These are phyloP conservation scores for Cynopterus sphinx DNA, from an alignment of 2,797 vertebrate species.

Conservation along the genomic window DNA sequence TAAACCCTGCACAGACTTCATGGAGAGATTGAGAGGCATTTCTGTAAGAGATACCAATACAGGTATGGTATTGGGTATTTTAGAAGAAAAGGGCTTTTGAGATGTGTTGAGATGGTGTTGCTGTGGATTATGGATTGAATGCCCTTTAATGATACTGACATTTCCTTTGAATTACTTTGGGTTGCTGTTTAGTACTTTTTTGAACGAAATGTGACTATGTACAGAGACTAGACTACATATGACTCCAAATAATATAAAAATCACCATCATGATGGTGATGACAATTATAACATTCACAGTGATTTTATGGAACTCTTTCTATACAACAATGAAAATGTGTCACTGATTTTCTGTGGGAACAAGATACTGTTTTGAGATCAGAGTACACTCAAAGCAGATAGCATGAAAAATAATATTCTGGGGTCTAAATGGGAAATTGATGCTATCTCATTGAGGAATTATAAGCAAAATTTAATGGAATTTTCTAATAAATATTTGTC, in stretches of 20 bases:
- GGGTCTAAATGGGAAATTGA: not conserved
- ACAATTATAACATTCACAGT: not conserved
- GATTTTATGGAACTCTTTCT: not conserved
- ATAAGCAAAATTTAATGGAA: not conserved
- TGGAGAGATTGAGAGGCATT: not conserved
- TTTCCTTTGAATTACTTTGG: not conserved
- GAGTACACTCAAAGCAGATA: not conserved
- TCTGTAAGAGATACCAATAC: not conserved
- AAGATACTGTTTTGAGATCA: not conserved
- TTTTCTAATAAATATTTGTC: not conserved
- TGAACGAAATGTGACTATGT: not conserved
- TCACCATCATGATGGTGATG: not conserved
- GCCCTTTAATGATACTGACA: not conserved
- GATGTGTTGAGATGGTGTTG: not conserved
- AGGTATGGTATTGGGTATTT: fast-evolving
- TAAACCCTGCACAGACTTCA: not conserved
- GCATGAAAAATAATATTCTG: not conserved
- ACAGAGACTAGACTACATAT: not conserved
- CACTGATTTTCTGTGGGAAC: not conserved
- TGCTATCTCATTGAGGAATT: not conserved
- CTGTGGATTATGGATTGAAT: not conserved
- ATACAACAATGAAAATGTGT: not conserved
- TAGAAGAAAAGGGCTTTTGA: not conserved
- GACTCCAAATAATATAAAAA: not conserved
- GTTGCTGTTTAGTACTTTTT: not conserved